A percentile compares a stretch with the other conserved stretches of the same genome.
These are phyloP conservation scores for Clarias magur DNA, from an alignment of 2,113 vertebrate genomes.

Conservation along the genomic window DNA sequence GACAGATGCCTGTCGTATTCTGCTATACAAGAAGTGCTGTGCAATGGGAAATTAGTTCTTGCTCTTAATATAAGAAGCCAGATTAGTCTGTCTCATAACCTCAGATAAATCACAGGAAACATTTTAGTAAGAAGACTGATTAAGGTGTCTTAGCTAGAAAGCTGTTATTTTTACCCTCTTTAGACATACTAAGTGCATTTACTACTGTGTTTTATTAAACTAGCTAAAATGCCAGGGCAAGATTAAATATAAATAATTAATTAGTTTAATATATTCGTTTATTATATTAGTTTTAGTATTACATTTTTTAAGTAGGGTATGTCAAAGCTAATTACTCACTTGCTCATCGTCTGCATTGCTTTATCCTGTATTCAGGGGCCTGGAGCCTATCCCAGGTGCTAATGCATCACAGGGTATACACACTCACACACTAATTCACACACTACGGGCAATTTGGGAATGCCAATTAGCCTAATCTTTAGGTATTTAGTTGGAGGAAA, in stretches of 20 bases:
- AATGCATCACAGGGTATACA: too few species aligned
- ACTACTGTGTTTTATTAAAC: not conserved
- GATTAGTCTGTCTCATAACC: not conserved
- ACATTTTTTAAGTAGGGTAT: too few species aligned
- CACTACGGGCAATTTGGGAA: too few species aligned
- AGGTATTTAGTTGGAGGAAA: too few species aligned
- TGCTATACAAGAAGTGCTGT: not conserved
- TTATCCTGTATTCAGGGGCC: too few species aligned
- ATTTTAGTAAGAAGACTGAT: not conserved
- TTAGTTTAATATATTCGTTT: not conserved
- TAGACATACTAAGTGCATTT: not conserved
- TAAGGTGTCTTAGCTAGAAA: not conserved
- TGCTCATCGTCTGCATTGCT: too few species aligned
- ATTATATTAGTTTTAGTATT: not conserved
- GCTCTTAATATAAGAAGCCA: not conserved
- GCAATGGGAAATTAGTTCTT: not conserved
- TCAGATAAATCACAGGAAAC: not conserved
- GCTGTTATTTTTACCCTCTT: not conserved
- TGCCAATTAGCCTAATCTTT: too few species aligned
- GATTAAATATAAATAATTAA: not conserved
- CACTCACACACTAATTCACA: too few species aligned
- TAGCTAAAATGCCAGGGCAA: not conserved
- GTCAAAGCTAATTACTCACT: too few species aligned
- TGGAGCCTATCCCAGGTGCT: too few species aligned
- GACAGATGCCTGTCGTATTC: slow-evolving; percentile 8